Evolutionary conservation across 2,797 vertebrate genomes (phyloP).

Genomic region (Centropyge bicolor): DNA sequence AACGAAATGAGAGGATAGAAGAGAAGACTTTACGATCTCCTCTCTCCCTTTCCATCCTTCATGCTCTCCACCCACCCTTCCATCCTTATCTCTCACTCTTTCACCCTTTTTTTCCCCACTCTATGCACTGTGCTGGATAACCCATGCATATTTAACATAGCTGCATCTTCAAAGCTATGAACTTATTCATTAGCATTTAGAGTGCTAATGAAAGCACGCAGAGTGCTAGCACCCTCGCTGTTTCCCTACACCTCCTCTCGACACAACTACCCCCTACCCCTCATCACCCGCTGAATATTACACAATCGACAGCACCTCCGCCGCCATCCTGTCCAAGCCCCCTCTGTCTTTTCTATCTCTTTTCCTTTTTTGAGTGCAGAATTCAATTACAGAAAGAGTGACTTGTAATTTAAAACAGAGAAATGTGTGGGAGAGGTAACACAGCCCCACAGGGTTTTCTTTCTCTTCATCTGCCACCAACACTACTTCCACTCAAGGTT

Average conservation of each 20-base stretch:
- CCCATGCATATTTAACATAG: conserved; percentile 83
- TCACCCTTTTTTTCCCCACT: conserved; percentile 36
- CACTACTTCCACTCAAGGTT: conserved; percentile 42
- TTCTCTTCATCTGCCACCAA: conserved; percentile 42
- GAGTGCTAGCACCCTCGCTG: conserved; percentile 71
- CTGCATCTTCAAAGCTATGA: conserved; percentile 84
- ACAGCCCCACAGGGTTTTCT: conserved; percentile 48
- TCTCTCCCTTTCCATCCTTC: not conserved
- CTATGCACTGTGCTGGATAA: conserved; percentile 61
- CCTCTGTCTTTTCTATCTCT: conserved; percentile 17
- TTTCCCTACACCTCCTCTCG: conserved; percentile 62
- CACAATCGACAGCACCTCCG: conserved; percentile 34
- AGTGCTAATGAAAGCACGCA: conserved; percentile 83
- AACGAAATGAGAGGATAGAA: not conserved
- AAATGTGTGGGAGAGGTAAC: conserved; percentile 55
- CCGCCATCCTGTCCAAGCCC: conserved; percentile 34
- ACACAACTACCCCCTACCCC: conserved; percentile 44
- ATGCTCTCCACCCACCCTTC: conserved; percentile 26
- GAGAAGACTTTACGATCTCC: conserved; percentile 2
- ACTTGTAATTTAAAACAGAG: conserved; percentile 45
- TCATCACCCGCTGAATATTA: conserved; percentile 31
- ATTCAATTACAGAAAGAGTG: conserved; percentile 55
- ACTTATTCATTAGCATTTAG: conserved; percentile 86
- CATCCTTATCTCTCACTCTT: conserved; percentile 47
- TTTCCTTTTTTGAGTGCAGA: conserved; percentile 56